Evolutionary conservation across 2,888 invertebrate species (phyloP).

Genomic region (Drosophila bunnanda): DNA sequence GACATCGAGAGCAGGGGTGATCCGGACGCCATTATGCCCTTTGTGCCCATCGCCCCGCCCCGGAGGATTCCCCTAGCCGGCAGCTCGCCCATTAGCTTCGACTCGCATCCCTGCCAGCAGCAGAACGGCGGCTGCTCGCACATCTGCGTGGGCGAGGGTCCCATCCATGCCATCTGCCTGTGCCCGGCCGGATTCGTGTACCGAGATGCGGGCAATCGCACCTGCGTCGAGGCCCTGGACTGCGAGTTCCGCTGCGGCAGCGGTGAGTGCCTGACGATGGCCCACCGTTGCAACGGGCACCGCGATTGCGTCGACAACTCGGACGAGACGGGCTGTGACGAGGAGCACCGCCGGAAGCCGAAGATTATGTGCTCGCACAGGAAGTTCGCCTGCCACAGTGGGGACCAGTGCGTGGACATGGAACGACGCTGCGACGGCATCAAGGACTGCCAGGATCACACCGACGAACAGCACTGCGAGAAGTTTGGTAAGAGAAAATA

Average conservation of each 20-base stretch:
- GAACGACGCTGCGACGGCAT: constrained; percentile 85
- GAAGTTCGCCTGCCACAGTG: constrained; percentile 86
- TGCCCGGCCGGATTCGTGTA: constrained; percentile 90
- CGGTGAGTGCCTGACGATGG: constrained; percentile 86
- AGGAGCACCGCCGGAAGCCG: constrained; percentile 11
- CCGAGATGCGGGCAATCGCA: constrained; percentile 84
- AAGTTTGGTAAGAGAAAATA: constrained; percentile 74
- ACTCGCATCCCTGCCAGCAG: constrained; percentile 86
- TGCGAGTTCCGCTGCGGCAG: constrained; percentile 86
- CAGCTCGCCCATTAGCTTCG: constrained; percentile 40
- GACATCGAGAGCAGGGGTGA: constrained; percentile 74
- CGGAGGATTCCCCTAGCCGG: constrained; percentile 69
- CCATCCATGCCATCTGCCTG: constrained; percentile 84
- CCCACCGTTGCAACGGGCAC: constrained; percentile 86
- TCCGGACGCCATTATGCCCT: constrained; percentile 13
- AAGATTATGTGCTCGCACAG: constrained; percentile 83
- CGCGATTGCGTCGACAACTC: constrained; percentile 87
- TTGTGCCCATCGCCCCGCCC: constrained; percentile 53
- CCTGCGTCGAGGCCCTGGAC: constrained; percentile 86
- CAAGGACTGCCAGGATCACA: constrained; percentile 86
- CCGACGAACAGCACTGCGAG: constrained; percentile 87
- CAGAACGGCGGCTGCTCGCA: constrained; percentile 90
- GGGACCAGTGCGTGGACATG: constrained; percentile 85
- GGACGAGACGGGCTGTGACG: constrained; percentile 86
- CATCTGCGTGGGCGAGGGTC: constrained; percentile 87